Evolutionary conservation across 2,113 vertebrate species (phyloP).

Genomic region (human): GRCh38 chr20:33033501-33034000

Average conservation of each 20-base stretch:
- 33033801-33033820: not conserved
- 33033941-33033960: not conserved
- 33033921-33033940: not conserved
- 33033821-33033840: not conserved
- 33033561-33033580: not conserved
- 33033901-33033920: not conserved
- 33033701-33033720: not conserved
- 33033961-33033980: not conserved
- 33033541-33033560: not conserved
- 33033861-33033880: not conserved
- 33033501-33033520: not conserved
- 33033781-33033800: not conserved
- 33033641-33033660: not conserved
- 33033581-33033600: not conserved
- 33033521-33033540: not conserved
- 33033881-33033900: not conserved
- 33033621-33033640: too few species aligned
- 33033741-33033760: too few species aligned
- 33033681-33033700: not conserved
- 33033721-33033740: not conserved
- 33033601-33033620: not conserved
- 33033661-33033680: not conserved
- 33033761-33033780: not conserved
- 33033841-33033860: not conserved
- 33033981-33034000: not conserved